Evolutionary conservation across 2,113 vertebrate genomes (phyloP), one percentile per base, ranked within the genome.

Genomic region (Phaetusa simplex): DNA sequence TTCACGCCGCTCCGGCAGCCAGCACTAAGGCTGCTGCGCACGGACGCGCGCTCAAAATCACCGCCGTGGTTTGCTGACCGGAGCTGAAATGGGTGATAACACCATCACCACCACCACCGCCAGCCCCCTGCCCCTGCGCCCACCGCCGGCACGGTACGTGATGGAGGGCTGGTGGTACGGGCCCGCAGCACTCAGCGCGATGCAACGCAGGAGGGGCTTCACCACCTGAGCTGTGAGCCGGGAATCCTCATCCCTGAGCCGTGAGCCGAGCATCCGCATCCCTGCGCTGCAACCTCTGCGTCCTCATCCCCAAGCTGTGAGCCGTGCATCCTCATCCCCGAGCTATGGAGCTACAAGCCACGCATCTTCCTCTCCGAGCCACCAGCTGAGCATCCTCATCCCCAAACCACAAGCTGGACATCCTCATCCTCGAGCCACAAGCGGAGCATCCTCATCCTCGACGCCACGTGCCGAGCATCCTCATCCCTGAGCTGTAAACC

Each of bases 141-240:
- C 65, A 30, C 19, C 0, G 0, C 56, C 7, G 3, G 52, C 77
- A 64, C 0, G 0, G 61, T 23, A 47, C 0, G 0, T 9, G 38
- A 12, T 18, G 42, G 62, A 67, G 87, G 47, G 42, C 71, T 52
- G 45, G 36, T 26, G 40, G 65, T 34, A 80, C 9, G 5, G 47
- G 49, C 26, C 45, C 1, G 1, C 2, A 1, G n/a, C 2, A 6
- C 86, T 84, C 53, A 47, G 20, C 14, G 9, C 0, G 1, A 1
- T 29, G 23, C 15, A 14, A 6, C 1, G 2, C 14, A 52, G n/a
- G 32, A 59, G 11, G 9, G 40, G 32, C n/a, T 80, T 72, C 32
- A 29, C 36, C 70, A 61, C 36, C 15, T 9, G 20, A 66, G 40
- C 38, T 43, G 15, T 0, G 1, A 53, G 67, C 78, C 4, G 8